Base-by-base conservation (phyloP, 1,140 invertebrate genomes). In the Drosophila repletoides region DNA sequence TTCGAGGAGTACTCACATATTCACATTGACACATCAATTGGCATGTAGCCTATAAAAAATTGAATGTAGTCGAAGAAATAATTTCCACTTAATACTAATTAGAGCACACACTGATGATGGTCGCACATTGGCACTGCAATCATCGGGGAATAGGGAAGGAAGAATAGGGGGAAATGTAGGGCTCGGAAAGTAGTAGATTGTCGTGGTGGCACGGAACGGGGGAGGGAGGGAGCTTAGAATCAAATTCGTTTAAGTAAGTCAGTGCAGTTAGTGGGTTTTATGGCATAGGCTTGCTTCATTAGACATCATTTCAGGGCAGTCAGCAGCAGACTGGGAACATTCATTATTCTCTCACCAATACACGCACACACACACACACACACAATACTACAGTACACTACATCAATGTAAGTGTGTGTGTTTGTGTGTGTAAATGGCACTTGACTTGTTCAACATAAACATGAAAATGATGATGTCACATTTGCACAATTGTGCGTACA, bases 1-100 rank as follows among this genome's bases (percentile, higher is more conserved):
- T 38, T 15, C 40, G 26, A 12, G 34, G 3, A 59, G 29, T 33
- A 36, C 52, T 58, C 36, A 12, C 49, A 66, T 43, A 33, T 22
- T 43, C 29, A 33, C 68, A 70, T 19, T 38, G 29, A 56, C 40
- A 64, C 45, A 59, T 33, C 68, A 58, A 58, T 68, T 67, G 58
- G 56, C 69, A 68, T 61, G 53, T 49, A 43, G 70, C 49, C 65
- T 52, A 72, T 63, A 68, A 69, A 73, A 59, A 73, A 73, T 53
- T 70, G 58, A 75, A 65, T 69, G 72, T 68, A 72, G 40, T 79
- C 61, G 71, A 83, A 71, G 69, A 84, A 83, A 83, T 83, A 84
- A 79, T 83, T 83, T 83, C 74, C 79, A 83, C 79, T 83, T 83
- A 84, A 84, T 84, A 79, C 79, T 83, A 83, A 83, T 83, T 83